These are phyloP conservation scores for Scartelaos histophorus DNA, from an alignment of 2,113 vertebrate species.

Conservation along the genomic window DNA sequence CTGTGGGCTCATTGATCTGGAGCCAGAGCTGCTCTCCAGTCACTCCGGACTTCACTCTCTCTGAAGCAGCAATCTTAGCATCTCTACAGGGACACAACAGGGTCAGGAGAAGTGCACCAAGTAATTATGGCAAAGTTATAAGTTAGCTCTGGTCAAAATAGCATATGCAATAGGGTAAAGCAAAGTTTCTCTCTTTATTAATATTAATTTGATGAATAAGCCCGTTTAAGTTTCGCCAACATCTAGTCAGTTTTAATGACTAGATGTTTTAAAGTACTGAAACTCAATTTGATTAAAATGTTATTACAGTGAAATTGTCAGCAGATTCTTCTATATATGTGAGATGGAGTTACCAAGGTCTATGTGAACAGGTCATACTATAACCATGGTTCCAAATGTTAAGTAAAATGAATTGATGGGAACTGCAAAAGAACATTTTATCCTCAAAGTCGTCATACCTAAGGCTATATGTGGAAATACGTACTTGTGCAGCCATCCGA, in stretches of 20 bases:
- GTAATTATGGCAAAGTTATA: not conserved
- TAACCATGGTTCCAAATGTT: no score
- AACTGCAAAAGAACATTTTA: not conserved
- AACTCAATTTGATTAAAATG: no score
- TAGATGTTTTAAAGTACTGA: no score
- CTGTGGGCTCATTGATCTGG: constrained; percentile 96
- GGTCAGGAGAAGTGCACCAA: not conserved
- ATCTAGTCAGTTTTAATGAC: no score
- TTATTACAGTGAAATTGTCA: no score
- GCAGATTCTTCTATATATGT: no score
- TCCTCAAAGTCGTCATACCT: not conserved
- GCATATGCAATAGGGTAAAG: not conserved
- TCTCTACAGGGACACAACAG: constrained; percentile 72
- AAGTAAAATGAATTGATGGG: no score
- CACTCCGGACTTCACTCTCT: constrained; percentile 88
- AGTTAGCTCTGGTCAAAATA: not conserved
- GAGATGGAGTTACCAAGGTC: no score
- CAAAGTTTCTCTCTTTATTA: no score
- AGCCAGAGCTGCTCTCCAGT: constrained; percentile 95
- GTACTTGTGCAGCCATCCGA: constrained; percentile 93
- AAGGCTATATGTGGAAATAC: constrained; percentile 31
- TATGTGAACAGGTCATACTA: no score
- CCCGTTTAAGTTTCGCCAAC: not conserved
- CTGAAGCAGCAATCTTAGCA: constrained; percentile 87
- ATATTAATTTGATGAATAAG: not conserved